A percentile compares a stretch with the other conserved stretches of the same genome.
Conservation (phyloP, 2,797 vertebrate species). For the Hoplostethus mediterraneus region DNA sequence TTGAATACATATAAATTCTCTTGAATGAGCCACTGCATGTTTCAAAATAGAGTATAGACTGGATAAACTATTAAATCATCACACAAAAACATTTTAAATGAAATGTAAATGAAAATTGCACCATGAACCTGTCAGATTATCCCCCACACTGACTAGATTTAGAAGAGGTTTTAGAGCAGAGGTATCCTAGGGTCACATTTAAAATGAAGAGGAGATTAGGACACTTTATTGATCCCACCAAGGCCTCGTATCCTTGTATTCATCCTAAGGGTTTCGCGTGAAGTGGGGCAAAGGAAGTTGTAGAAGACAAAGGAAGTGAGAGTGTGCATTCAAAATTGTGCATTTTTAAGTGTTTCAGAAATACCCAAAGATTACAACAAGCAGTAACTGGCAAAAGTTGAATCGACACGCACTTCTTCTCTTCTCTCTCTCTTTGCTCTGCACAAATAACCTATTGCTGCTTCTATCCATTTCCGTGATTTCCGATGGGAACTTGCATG, state of each 20-base stretch:
- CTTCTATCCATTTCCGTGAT: conserved; percentile 45
- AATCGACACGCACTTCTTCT: conserved; percentile 14
- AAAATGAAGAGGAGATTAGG: conserved; percentile 47
- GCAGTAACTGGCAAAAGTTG: conserved; percentile 51
- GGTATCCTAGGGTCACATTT: conserved; percentile 47
- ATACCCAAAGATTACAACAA: conserved; percentile 47
- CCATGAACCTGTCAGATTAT: conserved; percentile 48
- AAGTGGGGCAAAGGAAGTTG: conserved; percentile 31
- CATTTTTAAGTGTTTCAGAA: conserved; percentile 64
- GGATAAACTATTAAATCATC: conserved; percentile 12
- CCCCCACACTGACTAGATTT: conserved; percentile 30
- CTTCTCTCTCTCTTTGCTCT: conserved; percentile 23
- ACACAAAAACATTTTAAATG: conserved; percentile 21
- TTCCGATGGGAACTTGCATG: conserved; percentile 39
- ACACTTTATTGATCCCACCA: conserved; percentile 47
- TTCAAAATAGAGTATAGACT: conserved; percentile 7
- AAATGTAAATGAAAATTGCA: conserved; percentile 52
- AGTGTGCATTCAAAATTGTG: no score
- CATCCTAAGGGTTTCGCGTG: conserved; percentile 13
- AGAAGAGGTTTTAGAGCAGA: conserved; percentile 49
- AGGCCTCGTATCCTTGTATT: conserved; percentile 30
- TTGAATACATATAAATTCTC: conserved; percentile 1
- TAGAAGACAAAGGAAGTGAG: conserved; percentile 29
- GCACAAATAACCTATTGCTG: conserved; percentile 36
- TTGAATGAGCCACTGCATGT: conserved; percentile 15